Conservation (phyloP, 2,113 vertebrate species). For the Platysteira castanea region DNA sequence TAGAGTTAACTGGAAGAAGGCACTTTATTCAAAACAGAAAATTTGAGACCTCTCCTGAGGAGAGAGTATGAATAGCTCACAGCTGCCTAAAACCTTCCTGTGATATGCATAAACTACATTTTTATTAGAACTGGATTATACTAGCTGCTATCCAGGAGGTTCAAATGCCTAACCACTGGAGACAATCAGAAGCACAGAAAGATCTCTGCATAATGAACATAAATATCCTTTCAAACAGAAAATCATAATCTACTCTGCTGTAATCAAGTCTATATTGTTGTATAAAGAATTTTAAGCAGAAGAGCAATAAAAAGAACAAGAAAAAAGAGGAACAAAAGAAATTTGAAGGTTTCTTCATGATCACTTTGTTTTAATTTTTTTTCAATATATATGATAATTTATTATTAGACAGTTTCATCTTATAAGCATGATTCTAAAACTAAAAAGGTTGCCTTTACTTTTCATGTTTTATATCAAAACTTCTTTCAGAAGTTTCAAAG, state of each 20-base stretch:
- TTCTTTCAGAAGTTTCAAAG: neutral
- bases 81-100: constrained; percentile 51
- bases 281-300: constrained; percentile 69
- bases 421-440: neutral
- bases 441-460: neutral
- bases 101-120: constrained; percentile 32
- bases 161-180: constrained; percentile 63
- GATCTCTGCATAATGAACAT: constrained; percentile 73
- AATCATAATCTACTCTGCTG: constrained; percentile 60
- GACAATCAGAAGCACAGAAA: constrained; percentile 67
- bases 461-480: neutral
- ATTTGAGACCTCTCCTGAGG: constrained; percentile 1
- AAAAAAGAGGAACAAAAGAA: constrained; percentile 37
- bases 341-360: constrained; percentile 32
- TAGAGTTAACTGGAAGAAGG: neutral
- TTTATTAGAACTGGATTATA: constrained; percentile 69
- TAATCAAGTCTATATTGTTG: constrained; percentile 74
- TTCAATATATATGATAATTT: constrained; percentile 34
- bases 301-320: constrained; percentile 1
- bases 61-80: constrained; percentile 35
- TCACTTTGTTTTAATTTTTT: constrained; percentile 15
- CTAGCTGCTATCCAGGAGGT: constrained; percentile 54
- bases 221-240: constrained; percentile 74
- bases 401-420: constrained; percentile 29
- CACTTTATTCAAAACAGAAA: constrained; percentile 26